Base-by-base conservation (phyloP, 2,797 vertebrate genomes). In the Hypotaenidia okinawae region DNA sequence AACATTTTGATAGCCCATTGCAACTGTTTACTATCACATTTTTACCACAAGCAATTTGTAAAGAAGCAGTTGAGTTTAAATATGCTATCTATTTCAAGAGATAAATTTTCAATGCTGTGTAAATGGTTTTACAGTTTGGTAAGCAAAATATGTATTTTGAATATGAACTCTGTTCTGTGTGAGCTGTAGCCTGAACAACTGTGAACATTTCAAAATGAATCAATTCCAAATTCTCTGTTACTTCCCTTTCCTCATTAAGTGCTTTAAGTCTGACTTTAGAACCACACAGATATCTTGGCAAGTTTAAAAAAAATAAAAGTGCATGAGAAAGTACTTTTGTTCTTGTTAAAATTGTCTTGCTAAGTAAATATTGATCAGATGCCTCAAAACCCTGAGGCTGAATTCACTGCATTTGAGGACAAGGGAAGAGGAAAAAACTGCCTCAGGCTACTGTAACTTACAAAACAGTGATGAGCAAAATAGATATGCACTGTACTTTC, bases 321-420 rank as follows among this genome's bases (percentile, higher is more conserved):
- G 37, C 17, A 59, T 45, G 23, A 73, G 47, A 83, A 62, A 47
- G 14, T 91, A 89, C 93, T 96, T 96, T 93, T 88, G 33, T 88
- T 91, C 93, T 72, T 94, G 52, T 82, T 93, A 82, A 84, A 94
- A 91, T 92, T 94, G 41, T 88, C 91, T 84, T 81, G 45, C 82
- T 92, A 87, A 94, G 83, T 86, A 94, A 95, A 96, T 94, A 94
- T 96, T 95, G 95, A 95, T 96, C 67, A 86, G 52, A 64, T 61
- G 35, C 57, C 79, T 55, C 39, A 79, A 82, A 84, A 52, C 55
- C 57, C 80, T 24, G 13, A 3, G 17, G 79, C 61, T 78, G 72
- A 91, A 82, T 93, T 90, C 11, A 54, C 57, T 82, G 59, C 14
- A 23, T 88, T 73, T 78, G 79, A 88, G 74, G 45, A 90, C 41